Evolutionary conservation across 2,888 invertebrate genomes (phyloP).

Genomic region (Tromatobia lineatoria): DNA sequence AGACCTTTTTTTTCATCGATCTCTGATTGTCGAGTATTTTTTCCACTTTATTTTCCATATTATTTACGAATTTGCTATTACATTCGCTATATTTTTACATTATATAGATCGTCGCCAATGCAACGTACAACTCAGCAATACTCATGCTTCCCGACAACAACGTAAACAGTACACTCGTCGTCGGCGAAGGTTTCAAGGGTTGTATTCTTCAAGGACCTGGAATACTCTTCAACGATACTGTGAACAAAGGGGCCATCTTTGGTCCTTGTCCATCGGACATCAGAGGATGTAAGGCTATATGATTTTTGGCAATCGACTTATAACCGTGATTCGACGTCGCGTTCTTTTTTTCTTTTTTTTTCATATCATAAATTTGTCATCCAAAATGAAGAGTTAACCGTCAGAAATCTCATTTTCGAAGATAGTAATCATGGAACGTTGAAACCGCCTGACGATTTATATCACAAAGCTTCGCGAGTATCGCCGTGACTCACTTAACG

Average conservation of each 20-base stretch:
- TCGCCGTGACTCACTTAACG: conserved; percentile 53
- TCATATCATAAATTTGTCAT: conserved; percentile 9
- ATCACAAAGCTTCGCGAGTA: conserved; percentile 37
- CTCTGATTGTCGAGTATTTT: background rate
- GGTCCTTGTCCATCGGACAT: conserved; percentile 92
- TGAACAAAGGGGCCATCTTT: conserved; percentile 90
- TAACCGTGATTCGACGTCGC: conserved; percentile 21
- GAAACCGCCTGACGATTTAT: background rate
- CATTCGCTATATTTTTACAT: background rate
- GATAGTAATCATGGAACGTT: conserved; percentile 12
- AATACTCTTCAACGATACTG: conserved; percentile 90
- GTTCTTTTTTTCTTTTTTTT: background rate
- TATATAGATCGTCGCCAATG: conserved; percentile 90
- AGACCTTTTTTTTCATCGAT: background rate
- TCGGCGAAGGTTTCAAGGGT: conserved; percentile 93
- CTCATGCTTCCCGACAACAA: conserved; percentile 91
- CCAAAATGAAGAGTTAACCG: conserved; percentile 22
- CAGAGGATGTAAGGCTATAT: conserved; percentile 88
- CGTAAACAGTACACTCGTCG: conserved; percentile 90
- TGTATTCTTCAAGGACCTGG: conserved; percentile 96
- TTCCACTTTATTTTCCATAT: background rate
- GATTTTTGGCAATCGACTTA: conserved; percentile 15
- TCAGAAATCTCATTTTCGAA: conserved; percentile 14
- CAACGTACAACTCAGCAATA: conserved; percentile 92
- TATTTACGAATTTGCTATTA: background rate